phyloP scores from a whole-genome alignment of 2,113 vertebrate species.

The Bolborhynchus lineola region DNA sequence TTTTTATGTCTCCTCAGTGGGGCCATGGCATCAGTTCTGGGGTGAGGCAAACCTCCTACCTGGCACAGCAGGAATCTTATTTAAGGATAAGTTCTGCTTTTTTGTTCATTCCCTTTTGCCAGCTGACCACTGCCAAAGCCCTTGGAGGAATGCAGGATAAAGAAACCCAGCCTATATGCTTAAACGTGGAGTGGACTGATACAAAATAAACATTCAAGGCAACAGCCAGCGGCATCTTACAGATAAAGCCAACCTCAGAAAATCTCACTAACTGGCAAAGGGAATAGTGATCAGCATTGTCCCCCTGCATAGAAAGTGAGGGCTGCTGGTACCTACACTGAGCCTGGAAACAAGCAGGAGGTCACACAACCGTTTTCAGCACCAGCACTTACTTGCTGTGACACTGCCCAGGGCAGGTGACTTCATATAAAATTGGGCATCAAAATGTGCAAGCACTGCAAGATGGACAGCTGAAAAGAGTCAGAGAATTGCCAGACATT shows the following conservation, averaged over 20 bases:
- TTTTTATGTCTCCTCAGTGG: not conserved
- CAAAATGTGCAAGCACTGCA: not conserved
- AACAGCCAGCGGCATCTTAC: not conserved
- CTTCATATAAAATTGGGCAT: not conserved
- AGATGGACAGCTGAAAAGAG: not conserved
- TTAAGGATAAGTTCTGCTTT: not conserved
- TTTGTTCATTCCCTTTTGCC: not conserved
- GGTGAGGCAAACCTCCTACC: not conserved
- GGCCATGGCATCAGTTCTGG: not conserved
- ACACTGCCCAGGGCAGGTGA: not conserved
- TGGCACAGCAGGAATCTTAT: not conserved
- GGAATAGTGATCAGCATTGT: rapidly evolving
- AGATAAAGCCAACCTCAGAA: not conserved
- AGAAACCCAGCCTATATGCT: not conserved
- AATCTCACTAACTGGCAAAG: not conserved
- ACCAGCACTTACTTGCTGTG: not conserved
- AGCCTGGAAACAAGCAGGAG: not conserved
- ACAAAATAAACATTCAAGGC: not conserved
- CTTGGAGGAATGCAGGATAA: not conserved
- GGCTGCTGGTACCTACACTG: not conserved
- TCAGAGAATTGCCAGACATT: not conserved
- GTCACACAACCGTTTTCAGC: not conserved
- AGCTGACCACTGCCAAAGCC: not conserved
- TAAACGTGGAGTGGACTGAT: not conserved
- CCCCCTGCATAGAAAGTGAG: not conserved